These are phyloP conservation scores for Drosophila cardini DNA, from an alignment of 1,140 invertebrate genomes.

Conservation along the genomic window DNA sequence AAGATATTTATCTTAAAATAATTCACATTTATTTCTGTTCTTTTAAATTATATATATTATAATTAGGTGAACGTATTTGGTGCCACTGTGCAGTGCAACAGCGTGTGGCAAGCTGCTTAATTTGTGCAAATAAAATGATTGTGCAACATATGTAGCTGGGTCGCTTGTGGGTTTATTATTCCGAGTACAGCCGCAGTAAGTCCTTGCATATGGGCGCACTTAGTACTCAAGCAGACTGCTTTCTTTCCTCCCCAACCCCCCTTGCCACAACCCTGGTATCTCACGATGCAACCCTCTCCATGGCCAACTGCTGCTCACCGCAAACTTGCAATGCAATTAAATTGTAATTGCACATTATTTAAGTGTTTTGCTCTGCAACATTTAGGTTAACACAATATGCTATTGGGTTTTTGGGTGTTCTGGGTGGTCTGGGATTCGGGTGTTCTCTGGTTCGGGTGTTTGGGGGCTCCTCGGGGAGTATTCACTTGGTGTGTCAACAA, in stretches of 20 bases:
- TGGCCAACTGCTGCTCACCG: slow-evolving; percentile 36
- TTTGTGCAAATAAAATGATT: slow-evolving; percentile 81
- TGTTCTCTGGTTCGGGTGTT: too few species aligned
- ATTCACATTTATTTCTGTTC: neutral
- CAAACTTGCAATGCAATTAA: slow-evolving; percentile 76
- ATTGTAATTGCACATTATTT: slow-evolving; percentile 75
- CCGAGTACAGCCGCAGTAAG: slow-evolving; percentile 33
- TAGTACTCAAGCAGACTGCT: slow-evolving; percentile 26
- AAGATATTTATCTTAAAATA: neutral
- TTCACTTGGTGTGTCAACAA: slow-evolving; percentile 69
- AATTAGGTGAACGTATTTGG: neutral
- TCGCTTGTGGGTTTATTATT: slow-evolving; percentile 66
- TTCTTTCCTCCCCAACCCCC: slow-evolving; percentile 3
- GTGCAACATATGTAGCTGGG: slow-evolving; percentile 73
- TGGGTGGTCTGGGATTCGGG: too few species aligned
- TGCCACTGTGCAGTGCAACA: slow-evolving; percentile 50
- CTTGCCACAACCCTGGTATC: neutral
- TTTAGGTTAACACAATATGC: slow-evolving; percentile 49
- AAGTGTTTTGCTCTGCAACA: slow-evolving; percentile 67
- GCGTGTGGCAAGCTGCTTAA: slow-evolving; percentile 61
- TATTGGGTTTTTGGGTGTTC: slow-evolving; percentile 19
- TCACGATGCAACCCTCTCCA: neutral
- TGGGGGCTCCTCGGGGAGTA: neutral
- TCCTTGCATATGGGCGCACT: slow-evolving; percentile 47
- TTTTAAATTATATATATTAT: neutral